Conservation (phyloP, 2,888 invertebrate species). For the Lucinisca nassula region DNA sequence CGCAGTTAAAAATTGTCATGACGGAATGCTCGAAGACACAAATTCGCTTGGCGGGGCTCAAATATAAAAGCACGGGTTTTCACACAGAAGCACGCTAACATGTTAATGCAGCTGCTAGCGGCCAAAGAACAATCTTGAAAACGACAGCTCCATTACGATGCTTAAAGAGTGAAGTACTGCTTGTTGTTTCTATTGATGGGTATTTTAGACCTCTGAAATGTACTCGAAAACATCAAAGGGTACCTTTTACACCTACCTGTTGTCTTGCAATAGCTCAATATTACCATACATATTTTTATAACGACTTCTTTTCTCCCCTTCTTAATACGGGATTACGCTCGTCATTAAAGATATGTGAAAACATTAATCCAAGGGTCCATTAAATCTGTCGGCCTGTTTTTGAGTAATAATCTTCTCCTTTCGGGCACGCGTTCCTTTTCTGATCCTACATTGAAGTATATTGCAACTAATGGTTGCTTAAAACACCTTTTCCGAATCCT, state of each 20-base stretch:
- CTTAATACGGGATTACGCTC: not conserved
- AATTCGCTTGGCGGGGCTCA: no score
- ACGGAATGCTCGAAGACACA: no score
- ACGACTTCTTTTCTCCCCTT: not conserved
- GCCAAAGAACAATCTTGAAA: no score
- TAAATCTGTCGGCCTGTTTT: conserved; percentile 6
- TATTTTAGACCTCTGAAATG: not conserved
- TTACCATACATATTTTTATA: no score
- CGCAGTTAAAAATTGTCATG: no score
- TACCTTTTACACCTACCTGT: not conserved
- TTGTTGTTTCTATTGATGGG: no score
- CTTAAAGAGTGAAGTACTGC: no score
- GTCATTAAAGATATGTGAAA: not conserved
- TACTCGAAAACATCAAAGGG: conserved; percentile 14
- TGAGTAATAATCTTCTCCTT: conserved; percentile 18
- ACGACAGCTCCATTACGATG: no score
- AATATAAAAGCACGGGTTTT: no score
- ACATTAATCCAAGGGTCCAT: not conserved
- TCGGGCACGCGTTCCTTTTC: not conserved
- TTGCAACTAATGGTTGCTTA: not conserved
- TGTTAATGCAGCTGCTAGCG: no score
- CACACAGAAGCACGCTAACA: no score
- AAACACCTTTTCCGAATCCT: not conserved
- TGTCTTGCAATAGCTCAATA: not conserved
- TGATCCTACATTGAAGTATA: no score